Base-by-base conservation (phyloP, 2,113 vertebrate genomes). In the Salvator merianae region DNA sequence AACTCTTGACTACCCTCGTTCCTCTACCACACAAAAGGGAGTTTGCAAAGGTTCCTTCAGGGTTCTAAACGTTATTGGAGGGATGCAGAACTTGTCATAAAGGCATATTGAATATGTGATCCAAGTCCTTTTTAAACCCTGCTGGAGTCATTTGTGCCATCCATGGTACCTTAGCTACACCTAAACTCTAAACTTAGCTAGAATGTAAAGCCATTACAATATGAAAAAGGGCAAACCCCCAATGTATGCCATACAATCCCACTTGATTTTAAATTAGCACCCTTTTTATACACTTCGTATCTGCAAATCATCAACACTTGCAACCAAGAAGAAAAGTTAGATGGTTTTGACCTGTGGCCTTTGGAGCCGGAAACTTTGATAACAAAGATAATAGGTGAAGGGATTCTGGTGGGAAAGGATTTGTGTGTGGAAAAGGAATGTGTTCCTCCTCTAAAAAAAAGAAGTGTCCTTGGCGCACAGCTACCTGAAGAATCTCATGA, bases 381-480 rank as follows among this genome's bases (percentile, higher is more conserved):
- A 40, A 66, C 8, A 66, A 75, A 38, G 26, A 50, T 43, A 4
- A 5, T 75, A 40, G 40, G 26, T 76, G 24, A 50, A 24, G 50
- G 40, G 40, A 53, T 32, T 65, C 28, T 76, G 30, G 18, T 30
- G 34, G 43, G n/a, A 22, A 75, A 65, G 3, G 13, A 68, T 12
- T 50, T 1, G 10, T 69, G 40, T 53, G 4, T 50, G 22, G 26
- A 73, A 82, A 36, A 71, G 7, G 16, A 79, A 53, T 26, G 30
- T n/a, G 13, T 40, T 63, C 6, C 30, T 53, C 69, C 13, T 24
- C 9, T 5, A 26, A 7, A 32, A 62, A 30, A 70, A 16, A 4
- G 88, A 87, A 59, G 65, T 93, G 89, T 94, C 93, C 93, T 93
- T 85, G 93, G 89, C 92, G 86, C 90, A 91, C 89, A 94, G 90